These are phyloP conservation scores for Kryptolebias ocellatus DNA, from an alignment of 2,797 vertebrate genomes.

Conservation along the genomic window DNA sequence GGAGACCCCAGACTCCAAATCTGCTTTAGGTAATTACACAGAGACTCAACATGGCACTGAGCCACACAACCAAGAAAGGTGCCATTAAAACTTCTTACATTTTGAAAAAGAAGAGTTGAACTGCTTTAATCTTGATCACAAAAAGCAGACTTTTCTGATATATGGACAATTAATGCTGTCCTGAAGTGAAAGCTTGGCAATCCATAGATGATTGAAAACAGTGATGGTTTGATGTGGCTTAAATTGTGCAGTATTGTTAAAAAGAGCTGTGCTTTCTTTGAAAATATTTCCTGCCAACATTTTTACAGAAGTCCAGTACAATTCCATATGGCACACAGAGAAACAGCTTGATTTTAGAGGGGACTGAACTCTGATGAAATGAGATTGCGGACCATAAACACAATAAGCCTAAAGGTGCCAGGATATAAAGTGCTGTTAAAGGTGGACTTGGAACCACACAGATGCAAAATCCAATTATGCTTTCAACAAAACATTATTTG, in stretches of 20 bases:
- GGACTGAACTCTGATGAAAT: constrained; percentile 53
- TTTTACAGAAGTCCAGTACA: constrained; percentile 26
- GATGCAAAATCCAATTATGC: constrained; percentile 46
- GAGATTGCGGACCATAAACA: constrained; percentile 41
- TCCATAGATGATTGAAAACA: constrained; percentile 38
- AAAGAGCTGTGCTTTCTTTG: constrained; percentile 44
- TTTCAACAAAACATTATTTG: constrained; percentile 28
- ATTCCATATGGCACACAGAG: constrained; percentile 51
- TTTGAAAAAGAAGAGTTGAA: constrained; percentile 23
- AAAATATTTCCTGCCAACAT: constrained; percentile 52
- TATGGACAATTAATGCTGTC: constrained; percentile 13
- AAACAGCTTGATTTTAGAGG: constrained; percentile 48
- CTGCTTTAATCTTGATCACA: constrained; percentile 55
- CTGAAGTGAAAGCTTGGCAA: constrained; percentile 62
- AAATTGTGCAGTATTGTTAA: constrained; percentile 54
- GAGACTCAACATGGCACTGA: constrained; percentile 36
- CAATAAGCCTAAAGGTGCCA: constrained; percentile 42
- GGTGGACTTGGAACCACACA: constrained; percentile 30
- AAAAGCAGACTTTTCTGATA: constrained; percentile 32
- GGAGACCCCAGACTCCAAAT: constrained; percentile 52
- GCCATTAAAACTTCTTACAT: constrained; percentile 54
- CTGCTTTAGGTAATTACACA: constrained; percentile 60
- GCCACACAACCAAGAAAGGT: constrained; percentile 44
- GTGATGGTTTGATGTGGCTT: constrained; percentile 56
- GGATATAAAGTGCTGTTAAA: constrained; percentile 37